A percentile compares a stretch with the other conserved stretches of the same genome.
These are phyloP conservation scores for Hylaeus anthracinus DNA, from an alignment of 1,140 invertebrate genomes.

Conservation along the genomic window DNA sequence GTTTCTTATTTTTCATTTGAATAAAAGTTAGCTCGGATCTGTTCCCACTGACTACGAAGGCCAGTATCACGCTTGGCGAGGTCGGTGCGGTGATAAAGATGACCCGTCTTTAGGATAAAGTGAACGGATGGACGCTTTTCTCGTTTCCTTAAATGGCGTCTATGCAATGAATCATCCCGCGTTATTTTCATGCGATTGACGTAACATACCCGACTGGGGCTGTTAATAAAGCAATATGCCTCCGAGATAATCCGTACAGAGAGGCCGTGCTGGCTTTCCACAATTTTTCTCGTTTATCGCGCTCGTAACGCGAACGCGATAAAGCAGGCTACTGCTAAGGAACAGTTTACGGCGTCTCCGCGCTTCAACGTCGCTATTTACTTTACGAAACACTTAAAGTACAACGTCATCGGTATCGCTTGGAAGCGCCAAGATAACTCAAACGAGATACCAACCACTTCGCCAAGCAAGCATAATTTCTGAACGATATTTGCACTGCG, in stretches of 20 bases:
- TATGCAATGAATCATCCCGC: constrained; percentile 53
- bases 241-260: no score
- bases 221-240: constrained; percentile 50
- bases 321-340: constrained; percentile 14
- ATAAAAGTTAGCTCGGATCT: no score
- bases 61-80: not conserved
- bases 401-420: constrained; percentile 15
- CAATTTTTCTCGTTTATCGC: constrained; percentile 46
- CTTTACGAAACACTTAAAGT: constrained; percentile 18
- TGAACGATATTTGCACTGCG: not conserved
- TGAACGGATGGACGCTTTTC: constrained; percentile 31
- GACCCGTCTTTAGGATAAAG: constrained; percentile 27
- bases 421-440: constrained; percentile 10
- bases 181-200: constrained; percentile 62
- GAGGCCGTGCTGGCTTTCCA: not conserved
- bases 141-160: constrained; percentile 36
- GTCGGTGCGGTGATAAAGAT: constrained; percentile 1
- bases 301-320: constrained; percentile 27
- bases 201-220: constrained; percentile 43
- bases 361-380: constrained; percentile 1
- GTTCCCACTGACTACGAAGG: not conserved
- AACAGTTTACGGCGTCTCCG: constrained; percentile 6
- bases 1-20: no score
- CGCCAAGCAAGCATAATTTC: not conserved
- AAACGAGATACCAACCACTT: not conserved